Base-by-base conservation (phyloP, 2,888 invertebrate species). In the Monopis laevigella region DNA sequence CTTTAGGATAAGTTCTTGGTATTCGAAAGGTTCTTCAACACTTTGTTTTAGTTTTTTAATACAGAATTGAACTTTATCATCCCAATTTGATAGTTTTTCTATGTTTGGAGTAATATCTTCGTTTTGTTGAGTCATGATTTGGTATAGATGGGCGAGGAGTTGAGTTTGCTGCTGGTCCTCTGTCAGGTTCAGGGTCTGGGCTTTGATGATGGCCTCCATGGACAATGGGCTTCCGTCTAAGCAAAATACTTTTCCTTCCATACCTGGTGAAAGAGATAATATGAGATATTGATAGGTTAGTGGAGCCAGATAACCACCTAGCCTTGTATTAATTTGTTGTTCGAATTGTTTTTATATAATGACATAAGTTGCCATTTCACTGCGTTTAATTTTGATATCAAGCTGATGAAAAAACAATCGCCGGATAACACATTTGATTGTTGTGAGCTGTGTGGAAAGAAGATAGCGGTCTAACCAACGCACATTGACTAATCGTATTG, bases 161-260 rank as follows among this genome's bases (percentile, higher is more conserved):
- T 52, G 60, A 3, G 58, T 51, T 45, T 71, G 62, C 7, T 70
- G 47, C 2, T 49, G 51, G 14, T 56, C 54, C 2, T 59, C 55
- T 0, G 52, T 53, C 2, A 51, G 6, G 2, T 50, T 46, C 2
- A 46, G 41, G 2, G 68, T 42, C 12, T 62, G 51, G 3, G n/a
- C 6, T 11, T 36, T 52, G 0, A 73, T 43, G 5, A 49, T 41
- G 0, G 24, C 40, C 8, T 52, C 32, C 14, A 62, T 50, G 26
- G 67, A 61, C 5, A 53, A 52, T 5, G 69, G 69, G 12, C 53
- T 50, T 27, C 58, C 60, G 2, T 71, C 71, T 14, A 70, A 42
- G 34, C 62, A 62, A 45, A 54, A 70, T 1, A 70, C 54, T 14
- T 59, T 63, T 14, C 69, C 68, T 0, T 47, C 53, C 12, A 60